Base-by-base conservation (phyloP, 35 echinoderm and acorn worm species). In the Acanthaster planci region DNA sequence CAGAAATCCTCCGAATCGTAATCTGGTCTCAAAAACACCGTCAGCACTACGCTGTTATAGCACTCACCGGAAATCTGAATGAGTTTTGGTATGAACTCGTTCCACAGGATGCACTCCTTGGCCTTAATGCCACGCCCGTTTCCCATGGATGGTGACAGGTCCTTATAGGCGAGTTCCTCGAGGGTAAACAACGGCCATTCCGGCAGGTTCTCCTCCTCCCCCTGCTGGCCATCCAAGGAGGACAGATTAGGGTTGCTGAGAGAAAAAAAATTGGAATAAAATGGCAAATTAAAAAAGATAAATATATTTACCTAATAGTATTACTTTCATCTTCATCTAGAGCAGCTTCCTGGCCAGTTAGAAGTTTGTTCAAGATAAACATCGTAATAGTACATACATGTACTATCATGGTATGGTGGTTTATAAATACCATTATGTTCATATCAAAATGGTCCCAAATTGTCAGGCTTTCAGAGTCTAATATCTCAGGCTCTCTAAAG, bases 51-150 rank as follows among this genome's bases (percentile, higher is more conserved):
- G 0, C 5, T 59, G 0, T 59, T 14, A n/a, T 8, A 10, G 16
- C 56, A 72, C 64, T 72, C 64, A 86, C 89, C 83, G n/a, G 75
- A n/a, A 53, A 52, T 56, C 34, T 42, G 51, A 7, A 55, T 22
- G 22, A 91, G 68, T 50, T 78, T 55, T 51, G 82, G 75, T 42
- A 78, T 35, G 52, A 85, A 85, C 19, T 85, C 76, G 55, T 81
- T 86, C 89, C 89, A 91, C 5, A 91, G 47, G 57, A 55, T 58
- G 60, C 89, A 91, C 39, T 86, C 83, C 29, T 85, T 21, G 38
- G 84, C 76, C 51, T 86, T 86, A 1, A 86, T n/a, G 17, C 82
- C 89, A 67, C 84, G n/a, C 36, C 52, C 51, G 27, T 60, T 40
- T 14, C 52, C n/a, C 51, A 91, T 38, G 5, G 21, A 40, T 19